Conservation (phyloP, 1,140 invertebrate genomes). For the Hyphantria cunea region DNA sequence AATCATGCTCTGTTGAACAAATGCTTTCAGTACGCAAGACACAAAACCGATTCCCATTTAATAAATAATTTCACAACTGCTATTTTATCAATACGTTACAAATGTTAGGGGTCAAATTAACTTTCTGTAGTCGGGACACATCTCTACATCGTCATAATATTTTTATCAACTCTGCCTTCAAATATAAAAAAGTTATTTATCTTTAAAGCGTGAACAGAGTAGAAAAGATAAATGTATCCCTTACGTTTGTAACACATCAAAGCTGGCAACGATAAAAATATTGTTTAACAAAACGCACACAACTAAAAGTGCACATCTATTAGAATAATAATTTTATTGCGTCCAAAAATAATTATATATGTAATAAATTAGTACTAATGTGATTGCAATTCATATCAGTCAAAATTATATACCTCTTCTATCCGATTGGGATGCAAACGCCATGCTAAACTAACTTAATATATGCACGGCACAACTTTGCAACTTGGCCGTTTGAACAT, state of each 20-base stretch:
- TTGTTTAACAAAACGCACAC: constrained; percentile 10
- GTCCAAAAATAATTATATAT: constrained; percentile 2
- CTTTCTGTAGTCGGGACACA: not conserved
- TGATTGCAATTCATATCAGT: constrained; percentile 30
- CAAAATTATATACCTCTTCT: constrained; percentile 12
- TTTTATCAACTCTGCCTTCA: no score
- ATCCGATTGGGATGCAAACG: constrained; percentile 25
- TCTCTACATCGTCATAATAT: no score
- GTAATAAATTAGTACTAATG: constrained; percentile 19
- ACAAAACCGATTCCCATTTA: constrained; percentile 2
- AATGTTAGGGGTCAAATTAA: not conserved
- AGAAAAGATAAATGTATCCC: constrained; percentile 5
- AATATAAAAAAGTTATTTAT: no score
- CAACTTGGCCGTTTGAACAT: not conserved
- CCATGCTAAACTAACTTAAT: constrained; percentile 15
- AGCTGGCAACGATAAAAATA: not conserved
- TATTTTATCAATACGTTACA: constrained; percentile 15
- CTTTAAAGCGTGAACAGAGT: constrained; percentile 12
- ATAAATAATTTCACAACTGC: constrained; percentile 16
- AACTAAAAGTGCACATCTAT: constrained; percentile 15
- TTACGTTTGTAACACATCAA: constrained; percentile 12
- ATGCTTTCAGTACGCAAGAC: no score
- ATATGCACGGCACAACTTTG: constrained; percentile 8
- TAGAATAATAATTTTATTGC: constrained; percentile 3
- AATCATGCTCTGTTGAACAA: no score